Evolutionary conservation across 2,797 vertebrate species (phyloP), one percentile per base, ranked within the genome.

Genomic region (Zenarchopterus dispar): DNA sequence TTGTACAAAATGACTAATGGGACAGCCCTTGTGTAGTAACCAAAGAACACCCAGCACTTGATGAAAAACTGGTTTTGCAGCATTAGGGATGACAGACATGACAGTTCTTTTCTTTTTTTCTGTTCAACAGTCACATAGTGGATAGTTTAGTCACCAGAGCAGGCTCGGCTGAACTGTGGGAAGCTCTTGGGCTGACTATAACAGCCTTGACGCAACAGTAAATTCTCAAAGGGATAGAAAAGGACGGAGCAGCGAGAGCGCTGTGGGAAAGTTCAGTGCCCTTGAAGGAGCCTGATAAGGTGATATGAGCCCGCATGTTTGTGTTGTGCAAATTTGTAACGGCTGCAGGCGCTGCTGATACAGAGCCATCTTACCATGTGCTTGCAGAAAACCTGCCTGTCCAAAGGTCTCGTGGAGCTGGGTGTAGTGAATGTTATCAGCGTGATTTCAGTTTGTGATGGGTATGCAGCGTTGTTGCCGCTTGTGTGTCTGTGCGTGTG

Each of bases 231-330:
- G 75, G 77, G 63, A 62, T 2, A n/a, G 18, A 26, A 54, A 52
- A 50, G 67, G 76, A 63, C 62, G 1, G 58, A 78, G 67, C 13
- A 8, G 39, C 60, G 67, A 56, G 71, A 78, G 69, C 23, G 2
- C 67, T 88, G 82, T 90, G 89, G 85, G 89, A 90, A 89, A 89
- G 87, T 90, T 88, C 82, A 78, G 66, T 43, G 82, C 67, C 88
- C 88, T 91, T 90, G 87, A 81, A 89, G 87, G 69, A 84, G 75
- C 49, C 61, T 4, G 90, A 92, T 92, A 92, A 67, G 78, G 77
- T 69, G 88, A 90, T 84, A 86, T 11, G 36, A 75, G 77, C 60
- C 76, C 17, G 17, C 19, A 23, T 88, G 85, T 87, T 86, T 81
- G 80, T 74, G 63, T 84, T 84, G 82, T 86, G 87, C 82, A 84